phyloP scores from a whole-genome alignment of 2,888 invertebrate species.

The Apamea crenata region DNA sequence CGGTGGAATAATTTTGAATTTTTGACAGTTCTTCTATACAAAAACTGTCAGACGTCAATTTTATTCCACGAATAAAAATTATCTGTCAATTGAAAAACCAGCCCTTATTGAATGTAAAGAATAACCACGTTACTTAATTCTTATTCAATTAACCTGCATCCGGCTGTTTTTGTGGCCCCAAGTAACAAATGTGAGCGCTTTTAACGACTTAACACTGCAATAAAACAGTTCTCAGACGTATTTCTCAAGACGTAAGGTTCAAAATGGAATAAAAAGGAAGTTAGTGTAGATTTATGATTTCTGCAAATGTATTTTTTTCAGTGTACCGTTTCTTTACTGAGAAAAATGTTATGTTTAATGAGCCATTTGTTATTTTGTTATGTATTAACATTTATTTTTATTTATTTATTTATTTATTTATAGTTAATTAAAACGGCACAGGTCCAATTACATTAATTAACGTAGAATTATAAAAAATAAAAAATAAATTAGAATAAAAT shows the following conservation, averaged over 20 bases:
- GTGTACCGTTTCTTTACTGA: slow-evolving; percentile 70
- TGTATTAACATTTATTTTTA: too few species aligned
- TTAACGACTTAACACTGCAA: slow-evolving; percentile 73
- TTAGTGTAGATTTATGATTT: slow-evolving; percentile 81
- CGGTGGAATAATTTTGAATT: too few species aligned
- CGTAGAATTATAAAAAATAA: too few species aligned
- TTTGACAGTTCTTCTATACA: too few species aligned
- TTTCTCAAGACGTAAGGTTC: slow-evolving; percentile 51
- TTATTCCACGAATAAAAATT: too few species aligned
- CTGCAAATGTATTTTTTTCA: slow-evolving; percentile 82
- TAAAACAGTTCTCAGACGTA: slow-evolving; percentile 64
- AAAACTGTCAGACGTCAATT: too few species aligned
- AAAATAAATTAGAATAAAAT: too few species aligned
- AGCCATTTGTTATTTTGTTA: slow-evolving; percentile 74
- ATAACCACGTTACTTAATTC: not conserved
- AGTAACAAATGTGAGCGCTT: slow-evolving; percentile 73
- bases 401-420: too few species aligned
- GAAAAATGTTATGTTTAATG: slow-evolving; percentile 81
- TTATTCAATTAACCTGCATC: slow-evolving; percentile 29
- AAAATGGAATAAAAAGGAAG: slow-evolving; percentile 54
- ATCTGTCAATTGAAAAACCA: too few species aligned
- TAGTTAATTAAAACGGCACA: too few species aligned
- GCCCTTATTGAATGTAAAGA: not conserved
- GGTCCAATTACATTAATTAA: too few species aligned
- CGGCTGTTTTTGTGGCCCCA: slow-evolving; percentile 44